phyloP scores from a whole-genome alignment of 1,140 invertebrate genomes.

The Sarcophaga peregrina region DNA sequence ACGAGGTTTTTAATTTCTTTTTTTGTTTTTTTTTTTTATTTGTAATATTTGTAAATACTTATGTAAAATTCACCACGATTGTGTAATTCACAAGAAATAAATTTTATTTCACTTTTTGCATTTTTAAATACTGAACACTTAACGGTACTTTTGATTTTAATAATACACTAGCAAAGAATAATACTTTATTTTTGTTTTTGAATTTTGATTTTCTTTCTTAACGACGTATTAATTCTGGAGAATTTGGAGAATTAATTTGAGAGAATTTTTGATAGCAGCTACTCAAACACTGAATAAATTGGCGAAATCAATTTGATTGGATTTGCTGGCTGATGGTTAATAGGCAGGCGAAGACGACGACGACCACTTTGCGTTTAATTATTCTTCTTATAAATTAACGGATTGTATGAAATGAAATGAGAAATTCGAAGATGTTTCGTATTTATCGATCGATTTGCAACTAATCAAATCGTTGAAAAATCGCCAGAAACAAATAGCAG shows the following conservation, averaged over 20 bases:
- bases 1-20: too few relatives aligned
- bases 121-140: conserved; percentile 33
- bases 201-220: neutral
- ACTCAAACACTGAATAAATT: conserved; percentile 1
- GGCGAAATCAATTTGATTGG: neutral
- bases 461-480: conserved; percentile 57
- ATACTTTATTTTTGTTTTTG: conserved; percentile 3
- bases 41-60: conserved; percentile 14
- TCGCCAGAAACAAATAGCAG: conserved; percentile 12
- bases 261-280: neutral
- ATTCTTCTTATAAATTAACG: neutral
- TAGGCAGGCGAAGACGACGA: neutral
- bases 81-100: conserved; percentile 46
- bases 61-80: conserved; percentile 47
- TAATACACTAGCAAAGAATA: conserved; percentile 6
- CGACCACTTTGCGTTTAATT: conserved; percentile 6
- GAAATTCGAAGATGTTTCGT: conserved; percentile 45
- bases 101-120: conserved; percentile 29
- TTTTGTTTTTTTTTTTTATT: neutral
- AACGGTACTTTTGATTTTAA: neutral
- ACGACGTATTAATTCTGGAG: neutral
- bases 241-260: neutral
- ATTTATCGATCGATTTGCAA: conserved; percentile 65
- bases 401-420: neutral
- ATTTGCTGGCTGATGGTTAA: neutral